Base-by-base conservation (phyloP, 2,888 invertebrate genomes). In the Deilephila elpenor region DNA sequence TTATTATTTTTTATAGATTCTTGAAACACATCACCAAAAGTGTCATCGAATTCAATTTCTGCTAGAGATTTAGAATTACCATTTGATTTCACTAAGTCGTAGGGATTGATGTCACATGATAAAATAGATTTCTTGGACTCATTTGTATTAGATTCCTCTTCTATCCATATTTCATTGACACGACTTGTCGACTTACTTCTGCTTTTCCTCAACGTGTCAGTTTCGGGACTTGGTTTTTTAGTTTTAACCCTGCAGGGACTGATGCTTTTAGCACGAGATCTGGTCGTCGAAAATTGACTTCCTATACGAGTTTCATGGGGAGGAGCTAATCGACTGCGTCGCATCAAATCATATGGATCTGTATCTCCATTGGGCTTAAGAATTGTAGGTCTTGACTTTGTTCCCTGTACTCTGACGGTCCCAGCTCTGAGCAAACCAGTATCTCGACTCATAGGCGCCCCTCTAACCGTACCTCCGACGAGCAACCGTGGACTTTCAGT, bases 291-390 rank as follows among this genome's bases (percentile, higher is more conserved):
- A 85, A 95, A 95, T 75, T 95, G 95, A 86, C 94, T 95, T 75
- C 93, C 95, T 75, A 93, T 92, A 74, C 91, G 94, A 92, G 93
- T 87, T 93, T 93, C 95, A 90, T 89, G 91, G 79, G 97, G 97
- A 70, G 97, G 96, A 56, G 96, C 93, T 74, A 98, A 89, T 75
- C 98, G 95, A 79, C 96, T 97, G 78, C 97, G 95, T 83, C 98
- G 95, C 97, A 98, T 97, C 79, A 97, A 95, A 89, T 98, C 97
- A 89, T 98, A 98, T 0, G 98, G 98, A 90, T 98, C 97, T 25
- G 93, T 83, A 34, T 95, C 92, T 74, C 92, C 93, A 89, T 95
- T 95, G 61, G 96, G 88, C 77, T 96, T 96, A 72, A 97, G 89
- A 78, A 97, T 96, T 53, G 96, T 95, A 60, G 97, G 96, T 82